These are phyloP conservation scores for Dioctria linearis DNA, from an alignment of 2,888 invertebrate species.

Conservation along the genomic window DNA sequence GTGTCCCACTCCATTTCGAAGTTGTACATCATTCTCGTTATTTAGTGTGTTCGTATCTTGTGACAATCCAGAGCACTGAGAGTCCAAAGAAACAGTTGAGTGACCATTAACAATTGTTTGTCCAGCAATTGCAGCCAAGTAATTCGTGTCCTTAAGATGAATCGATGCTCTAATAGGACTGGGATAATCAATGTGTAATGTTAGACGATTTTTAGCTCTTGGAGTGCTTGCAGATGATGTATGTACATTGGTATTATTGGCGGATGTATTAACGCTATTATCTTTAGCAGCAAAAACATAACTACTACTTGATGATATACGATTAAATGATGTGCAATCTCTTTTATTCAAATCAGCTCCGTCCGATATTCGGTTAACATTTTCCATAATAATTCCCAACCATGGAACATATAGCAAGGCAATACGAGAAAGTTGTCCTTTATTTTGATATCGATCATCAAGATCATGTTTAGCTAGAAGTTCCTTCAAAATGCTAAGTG, in stretches of 20 bases:
- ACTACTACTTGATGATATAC: constrained; percentile 75
- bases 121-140: constrained; percentile 81
- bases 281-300: constrained; percentile 74
- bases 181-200: constrained; percentile 82
- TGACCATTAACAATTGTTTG: constrained; percentile 80
- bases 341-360: constrained; percentile 67
- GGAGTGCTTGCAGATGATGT: constrained; percentile 68
- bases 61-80: constrained; percentile 74
- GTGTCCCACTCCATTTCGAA: constrained; percentile 69
- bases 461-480: constrained; percentile 94
- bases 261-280: constrained; percentile 60
- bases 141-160: constrained; percentile 83
- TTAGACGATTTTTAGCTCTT: constrained; percentile 79
- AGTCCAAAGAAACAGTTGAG: constrained; percentile 85
- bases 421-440: constrained; percentile 86
- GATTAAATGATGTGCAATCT: constrained; percentile 70
- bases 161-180: constrained; percentile 79
- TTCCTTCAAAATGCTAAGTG: constrained; percentile 86
- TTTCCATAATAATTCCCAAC: constrained; percentile 90
- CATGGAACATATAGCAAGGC: constrained; percentile 93
- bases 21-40: constrained; percentile 64
- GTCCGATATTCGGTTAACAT: constrained; percentile 81
- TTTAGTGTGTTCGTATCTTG: constrained; percentile 74
- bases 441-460: constrained; percentile 89
- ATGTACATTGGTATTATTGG: constrained; percentile 60